phyloP scores from a whole-genome alignment of 2,888 invertebrate species.

The Bhutanitis thaidina region DNA sequence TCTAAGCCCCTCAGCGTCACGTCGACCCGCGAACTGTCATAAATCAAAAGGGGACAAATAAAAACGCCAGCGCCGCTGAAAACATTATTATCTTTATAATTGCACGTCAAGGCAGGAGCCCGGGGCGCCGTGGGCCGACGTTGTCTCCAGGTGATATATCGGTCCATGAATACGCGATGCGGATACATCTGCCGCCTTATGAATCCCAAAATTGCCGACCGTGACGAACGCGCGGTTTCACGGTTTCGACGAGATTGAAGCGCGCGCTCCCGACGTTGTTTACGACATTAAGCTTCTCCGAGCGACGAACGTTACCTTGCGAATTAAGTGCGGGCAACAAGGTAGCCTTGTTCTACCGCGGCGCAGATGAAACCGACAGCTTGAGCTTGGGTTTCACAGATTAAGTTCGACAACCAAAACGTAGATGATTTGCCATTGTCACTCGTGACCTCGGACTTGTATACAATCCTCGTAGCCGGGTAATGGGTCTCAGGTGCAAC shows the following conservation, averaged over 20 bases:
- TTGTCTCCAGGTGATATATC: conserved; percentile 71
- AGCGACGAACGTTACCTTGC: too few species aligned
- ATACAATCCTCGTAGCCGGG: too few species aligned
- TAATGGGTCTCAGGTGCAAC: too few species aligned
- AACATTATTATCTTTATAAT: conserved; percentile 80
- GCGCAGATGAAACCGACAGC: too few species aligned
- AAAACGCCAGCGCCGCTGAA: conserved; percentile 72
- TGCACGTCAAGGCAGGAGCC: conserved; percentile 70
- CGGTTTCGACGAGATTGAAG: conserved; percentile 2
- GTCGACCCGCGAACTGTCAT: conserved; percentile 48
- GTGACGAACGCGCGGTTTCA: background rate
- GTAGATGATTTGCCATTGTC: too few species aligned
- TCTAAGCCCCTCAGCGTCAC: conserved; percentile 21
- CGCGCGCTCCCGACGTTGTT: conserved; percentile 4
- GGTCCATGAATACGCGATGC: conserved; percentile 76
- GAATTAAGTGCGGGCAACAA: too few species aligned
- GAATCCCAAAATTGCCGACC: conserved; percentile 52
- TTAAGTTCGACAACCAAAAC: too few species aligned
- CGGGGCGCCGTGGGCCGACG: conserved; percentile 38
- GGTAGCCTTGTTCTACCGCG: too few species aligned
- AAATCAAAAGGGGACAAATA: conserved; percentile 72
- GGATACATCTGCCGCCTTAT: conserved; percentile 72
- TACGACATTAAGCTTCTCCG: background rate
- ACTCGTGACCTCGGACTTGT: too few species aligned
- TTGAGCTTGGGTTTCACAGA: too few species aligned